phyloP scores from a whole-genome alignment of 2,797 vertebrate genomes.

The Sandelia bainsii region DNA sequence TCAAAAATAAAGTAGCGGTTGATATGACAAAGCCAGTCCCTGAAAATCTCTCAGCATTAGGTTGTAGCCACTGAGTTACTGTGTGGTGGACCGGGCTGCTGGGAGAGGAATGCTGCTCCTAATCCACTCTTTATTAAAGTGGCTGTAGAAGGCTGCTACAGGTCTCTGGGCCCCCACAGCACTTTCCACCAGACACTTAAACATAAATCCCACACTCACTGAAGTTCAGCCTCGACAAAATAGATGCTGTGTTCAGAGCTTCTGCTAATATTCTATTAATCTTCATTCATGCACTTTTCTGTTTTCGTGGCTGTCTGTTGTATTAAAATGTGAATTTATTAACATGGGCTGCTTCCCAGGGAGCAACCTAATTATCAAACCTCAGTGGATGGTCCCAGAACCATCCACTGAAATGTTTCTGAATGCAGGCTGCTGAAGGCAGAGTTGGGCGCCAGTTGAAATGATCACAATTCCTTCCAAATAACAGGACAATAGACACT shows the following conservation, averaged over 20 bases:
- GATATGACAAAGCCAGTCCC: constrained; percentile 75
- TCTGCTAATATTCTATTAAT: constrained; percentile 53
- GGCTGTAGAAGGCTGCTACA: constrained; percentile 67
- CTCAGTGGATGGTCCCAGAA: constrained; percentile 7
- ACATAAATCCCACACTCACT: constrained; percentile 61
- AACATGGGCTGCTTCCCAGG: constrained; percentile 1
- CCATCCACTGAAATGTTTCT: background rate
- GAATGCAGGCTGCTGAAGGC: background rate
- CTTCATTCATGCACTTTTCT: constrained; percentile 20
- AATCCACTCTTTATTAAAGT: constrained; percentile 85
- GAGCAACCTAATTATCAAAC: background rate
- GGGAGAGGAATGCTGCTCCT: constrained; percentile 76
- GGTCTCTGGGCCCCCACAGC: constrained; percentile 66
- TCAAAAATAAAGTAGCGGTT: constrained; percentile 69
- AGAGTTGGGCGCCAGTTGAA: background rate
- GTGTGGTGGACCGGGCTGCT: constrained; percentile 67
- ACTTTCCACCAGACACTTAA: constrained; percentile 68
- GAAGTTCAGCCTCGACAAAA: constrained; percentile 48
- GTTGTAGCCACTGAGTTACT: constrained; percentile 75
- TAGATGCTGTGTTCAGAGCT: constrained; percentile 39
- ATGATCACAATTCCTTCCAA: background rate
- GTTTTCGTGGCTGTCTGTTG: constrained; percentile 22
- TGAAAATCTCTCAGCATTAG: constrained; percentile 77
- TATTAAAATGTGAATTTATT: constrained; percentile 32
- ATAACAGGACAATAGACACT: background rate